A percentile compares a stretch with the other conserved stretches of the same genome.
phyloP scores from a whole-genome alignment of 2,797 vertebrate genomes.

The Bovichtus diacanthus region DNA sequence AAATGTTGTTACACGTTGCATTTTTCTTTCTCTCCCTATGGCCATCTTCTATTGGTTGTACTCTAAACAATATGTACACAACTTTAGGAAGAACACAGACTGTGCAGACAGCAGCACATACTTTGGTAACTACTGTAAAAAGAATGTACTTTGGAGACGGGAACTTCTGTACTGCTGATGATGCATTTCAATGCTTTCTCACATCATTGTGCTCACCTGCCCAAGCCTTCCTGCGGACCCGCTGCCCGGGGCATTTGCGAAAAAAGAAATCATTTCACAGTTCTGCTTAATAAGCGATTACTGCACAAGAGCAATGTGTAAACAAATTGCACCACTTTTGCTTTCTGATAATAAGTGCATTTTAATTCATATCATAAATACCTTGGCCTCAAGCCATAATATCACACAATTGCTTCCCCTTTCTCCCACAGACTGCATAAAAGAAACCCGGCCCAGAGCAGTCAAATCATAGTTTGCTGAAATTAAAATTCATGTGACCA shows the following conservation, averaged over 20 bases:
- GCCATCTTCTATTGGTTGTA: neutral
- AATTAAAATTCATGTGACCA: conserved; percentile 53
- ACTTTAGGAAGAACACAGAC: neutral
- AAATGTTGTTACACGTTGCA: neutral
- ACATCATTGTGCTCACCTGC: neutral
- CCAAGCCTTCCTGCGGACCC: neutral
- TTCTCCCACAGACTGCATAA: conserved; percentile 16
- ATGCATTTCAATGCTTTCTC: neutral
- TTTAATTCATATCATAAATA: neutral
- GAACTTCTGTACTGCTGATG: neutral
- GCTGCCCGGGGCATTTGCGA: too few species aligned
- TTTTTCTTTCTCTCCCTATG: neutral
- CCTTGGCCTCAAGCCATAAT: conserved; percentile 18
- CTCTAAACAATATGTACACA: conserved; percentile 5
- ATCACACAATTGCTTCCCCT: conserved; percentile 11
- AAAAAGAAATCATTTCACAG: neutral
- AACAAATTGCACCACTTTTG: neutral
- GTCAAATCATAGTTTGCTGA: conserved; percentile 42
- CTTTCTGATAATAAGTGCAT: conserved; percentile 5
- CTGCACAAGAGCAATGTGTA: conserved; percentile 1
- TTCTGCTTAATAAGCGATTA: neutral
- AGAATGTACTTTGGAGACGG: neutral
- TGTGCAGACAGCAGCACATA: neutral
- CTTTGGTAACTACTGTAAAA: neutral
- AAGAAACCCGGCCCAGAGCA: conserved; percentile 38